phyloP scores from a whole-genome alignment of 2,797 vertebrate species.

The Esox masquinongy region DNA sequence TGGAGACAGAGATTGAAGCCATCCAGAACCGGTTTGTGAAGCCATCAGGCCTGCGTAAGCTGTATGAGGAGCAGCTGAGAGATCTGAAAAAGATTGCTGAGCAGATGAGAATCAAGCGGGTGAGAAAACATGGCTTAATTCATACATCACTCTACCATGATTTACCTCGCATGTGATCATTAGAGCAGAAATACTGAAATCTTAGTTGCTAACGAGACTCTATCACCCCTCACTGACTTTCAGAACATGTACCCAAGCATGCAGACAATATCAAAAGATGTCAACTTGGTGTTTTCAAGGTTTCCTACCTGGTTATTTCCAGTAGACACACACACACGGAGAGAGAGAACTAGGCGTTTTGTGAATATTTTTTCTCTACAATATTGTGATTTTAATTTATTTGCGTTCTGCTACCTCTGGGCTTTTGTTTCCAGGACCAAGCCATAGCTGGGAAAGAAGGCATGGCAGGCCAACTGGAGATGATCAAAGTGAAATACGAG shows the following conservation, averaged over 20 bases:
- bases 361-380: conserved; percentile 56
- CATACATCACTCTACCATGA: not conserved
- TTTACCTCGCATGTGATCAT: conserved; percentile 32
- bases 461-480: conserved; percentile 68
- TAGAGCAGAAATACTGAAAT: conserved; percentile 31
- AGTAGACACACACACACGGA: conserved; percentile 57
- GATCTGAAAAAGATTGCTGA: conserved; percentile 71
- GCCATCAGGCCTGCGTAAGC: conserved; percentile 61
- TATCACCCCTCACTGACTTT: conserved; percentile 45
- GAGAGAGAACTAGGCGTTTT: conserved; percentile 49
- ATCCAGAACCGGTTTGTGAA: conserved; percentile 65
- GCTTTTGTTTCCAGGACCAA: conserved; percentile 72
- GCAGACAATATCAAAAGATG: conserved; percentile 49
- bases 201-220: conserved; percentile 42
- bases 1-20: conserved; percentile 66
- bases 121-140: conserved; percentile 42
- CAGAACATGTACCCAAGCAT: conserved; percentile 36
- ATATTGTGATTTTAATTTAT: conserved; percentile 29
- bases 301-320: conserved; percentile 64
- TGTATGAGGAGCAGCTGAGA: conserved; percentile 72
- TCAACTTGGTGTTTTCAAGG: conserved; percentile 72
- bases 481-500: conserved; percentile 75
- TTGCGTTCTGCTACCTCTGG: not conserved
- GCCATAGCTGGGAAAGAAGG: conserved; percentile 71
- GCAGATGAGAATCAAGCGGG: conserved; percentile 71